A percentile compares a stretch with the other conserved stretches of the same genome.
Evolutionary conservation across 2,888 invertebrate species (phyloP).

Genomic region (Hirtodrosophila alboralis): DNA sequence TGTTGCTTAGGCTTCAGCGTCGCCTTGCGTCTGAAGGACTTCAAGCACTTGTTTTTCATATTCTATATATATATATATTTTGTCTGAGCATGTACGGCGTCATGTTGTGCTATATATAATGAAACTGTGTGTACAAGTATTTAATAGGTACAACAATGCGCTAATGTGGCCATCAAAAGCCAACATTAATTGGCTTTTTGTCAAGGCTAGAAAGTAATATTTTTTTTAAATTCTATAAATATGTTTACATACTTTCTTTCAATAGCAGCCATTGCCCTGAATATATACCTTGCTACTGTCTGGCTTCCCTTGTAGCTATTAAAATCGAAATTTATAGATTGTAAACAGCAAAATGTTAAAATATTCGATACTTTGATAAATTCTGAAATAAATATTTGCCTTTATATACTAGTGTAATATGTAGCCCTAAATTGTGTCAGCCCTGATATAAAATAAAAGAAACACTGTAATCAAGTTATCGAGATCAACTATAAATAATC

Average conservation of each 20-base stretch:
- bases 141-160: conserved; percentile 35
- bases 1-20: conserved; percentile 22
- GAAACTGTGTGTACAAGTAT: conserved; percentile 10
- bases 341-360: neutral
- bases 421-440: no score
- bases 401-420: no score
- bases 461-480: no score
- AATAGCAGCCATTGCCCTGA: conserved; percentile 9
- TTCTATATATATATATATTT: conserved; percentile 52
- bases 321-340: neutral
- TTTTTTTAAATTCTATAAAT: conserved; percentile 19
- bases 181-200: conserved; percentile 66
- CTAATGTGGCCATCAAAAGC: conserved; percentile 60
- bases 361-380: no score
- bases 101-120: conserved; percentile 43
- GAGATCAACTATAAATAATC: no score
- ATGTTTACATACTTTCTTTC: conserved; percentile 37
- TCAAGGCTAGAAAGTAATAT: conserved; percentile 29
- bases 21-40: conserved; percentile 50
- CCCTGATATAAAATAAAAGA: no score
- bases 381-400: no score
- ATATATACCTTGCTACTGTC: neutral
- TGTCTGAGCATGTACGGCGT: conserved; percentile 40
- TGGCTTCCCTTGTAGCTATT: conserved; percentile 8
- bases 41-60: conserved; percentile 49